A percentile compares a stretch with the other conserved stretches of the same genome.
Conservation (phyloP, 2,888 invertebrate genomes). For the Aelia acuminata region DNA sequence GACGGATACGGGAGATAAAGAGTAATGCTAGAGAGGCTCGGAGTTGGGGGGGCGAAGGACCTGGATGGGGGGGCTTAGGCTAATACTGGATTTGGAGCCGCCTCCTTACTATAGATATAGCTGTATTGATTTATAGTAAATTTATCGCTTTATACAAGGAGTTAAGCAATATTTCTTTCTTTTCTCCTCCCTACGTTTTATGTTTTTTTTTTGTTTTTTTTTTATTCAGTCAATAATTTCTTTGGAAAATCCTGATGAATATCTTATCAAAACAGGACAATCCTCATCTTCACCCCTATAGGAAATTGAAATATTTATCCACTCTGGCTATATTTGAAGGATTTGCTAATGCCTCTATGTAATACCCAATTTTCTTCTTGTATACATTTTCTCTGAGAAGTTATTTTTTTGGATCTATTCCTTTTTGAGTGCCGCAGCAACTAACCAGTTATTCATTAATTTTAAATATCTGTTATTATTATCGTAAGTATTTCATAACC, state of each 20-base stretch:
- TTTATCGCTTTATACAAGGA: constrained; percentile 57
- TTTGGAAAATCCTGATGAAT: constrained; percentile 34
- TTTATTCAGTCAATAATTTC: constrained; percentile 43
- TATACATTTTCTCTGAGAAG: background rate
- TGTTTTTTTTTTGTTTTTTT: too few relatives aligned
- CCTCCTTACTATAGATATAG: constrained; percentile 46
- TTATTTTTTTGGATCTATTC: too few relatives aligned
- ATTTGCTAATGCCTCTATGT: constrained; percentile 2
- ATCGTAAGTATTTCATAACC: too few relatives aligned
- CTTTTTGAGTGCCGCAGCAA: background rate
- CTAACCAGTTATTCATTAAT: too few relatives aligned
- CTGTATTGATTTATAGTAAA: constrained; percentile 56
- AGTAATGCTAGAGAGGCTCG: constrained; percentile 34
- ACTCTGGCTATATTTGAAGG: constrained; percentile 22
- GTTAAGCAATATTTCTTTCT: constrained; percentile 50
- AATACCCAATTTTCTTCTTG: background rate
- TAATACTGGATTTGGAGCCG: constrained; percentile 35
- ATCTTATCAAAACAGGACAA: constrained; percentile 4
- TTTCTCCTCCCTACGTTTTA: constrained; percentile 17
- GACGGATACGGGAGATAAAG: constrained; percentile 48
- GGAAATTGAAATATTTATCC: constrained; percentile 48
- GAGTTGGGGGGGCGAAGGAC: background rate
- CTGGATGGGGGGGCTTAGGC: constrained; percentile 24
- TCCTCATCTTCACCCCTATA: background rate
- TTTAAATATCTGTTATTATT: too few relatives aligned